phyloP scores from a whole-genome alignment of 2,888 invertebrate genomes.

The Erebia palarica region DNA sequence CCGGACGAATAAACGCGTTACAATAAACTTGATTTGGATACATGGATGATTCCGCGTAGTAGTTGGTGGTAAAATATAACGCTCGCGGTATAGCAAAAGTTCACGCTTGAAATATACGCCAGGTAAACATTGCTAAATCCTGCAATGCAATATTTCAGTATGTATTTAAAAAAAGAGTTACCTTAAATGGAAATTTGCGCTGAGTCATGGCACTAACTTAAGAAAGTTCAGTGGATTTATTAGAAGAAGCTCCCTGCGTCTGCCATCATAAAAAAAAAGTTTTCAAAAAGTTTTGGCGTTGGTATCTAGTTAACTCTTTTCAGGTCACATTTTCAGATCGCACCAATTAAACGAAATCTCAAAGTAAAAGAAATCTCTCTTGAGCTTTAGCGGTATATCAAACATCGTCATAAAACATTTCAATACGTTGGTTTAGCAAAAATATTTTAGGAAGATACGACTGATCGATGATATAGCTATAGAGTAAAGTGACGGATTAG shows the following conservation, averaged over 20 bases:
- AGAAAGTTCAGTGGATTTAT: not conserved
- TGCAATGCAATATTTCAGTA: not conserved
- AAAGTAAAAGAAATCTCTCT: not conserved
- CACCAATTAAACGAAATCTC: not conserved
- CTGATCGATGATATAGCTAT: not conserved
- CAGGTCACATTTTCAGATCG: not conserved
- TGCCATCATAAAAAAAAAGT: too few species aligned
- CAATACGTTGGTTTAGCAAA: too few species aligned
- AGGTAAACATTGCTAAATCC: not conserved
- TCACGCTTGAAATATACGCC: not conserved
- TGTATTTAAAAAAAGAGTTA: not conserved
- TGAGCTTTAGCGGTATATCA: too few species aligned
- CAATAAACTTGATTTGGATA: constrained; percentile 46
- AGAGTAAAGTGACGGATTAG: too few species aligned
- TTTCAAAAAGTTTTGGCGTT: too few species aligned
- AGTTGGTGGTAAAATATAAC: constrained; percentile 30
- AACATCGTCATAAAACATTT: too few species aligned
- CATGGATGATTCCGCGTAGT: constrained; percentile 24
- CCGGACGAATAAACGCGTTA: constrained; percentile 52
- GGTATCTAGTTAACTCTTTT: too few species aligned
- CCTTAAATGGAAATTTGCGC: not conserved
- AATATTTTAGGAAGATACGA: not conserved
- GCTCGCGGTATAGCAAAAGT: not conserved
- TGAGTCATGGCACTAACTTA: not conserved
- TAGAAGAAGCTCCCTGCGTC: too few species aligned